Percentiles rank a stretch among this genome's conserved stretches.
These are phyloP conservation scores for Scalopus aquaticus DNA, from an alignment of 2,113 vertebrate species.

Conservation along the genomic window DNA sequence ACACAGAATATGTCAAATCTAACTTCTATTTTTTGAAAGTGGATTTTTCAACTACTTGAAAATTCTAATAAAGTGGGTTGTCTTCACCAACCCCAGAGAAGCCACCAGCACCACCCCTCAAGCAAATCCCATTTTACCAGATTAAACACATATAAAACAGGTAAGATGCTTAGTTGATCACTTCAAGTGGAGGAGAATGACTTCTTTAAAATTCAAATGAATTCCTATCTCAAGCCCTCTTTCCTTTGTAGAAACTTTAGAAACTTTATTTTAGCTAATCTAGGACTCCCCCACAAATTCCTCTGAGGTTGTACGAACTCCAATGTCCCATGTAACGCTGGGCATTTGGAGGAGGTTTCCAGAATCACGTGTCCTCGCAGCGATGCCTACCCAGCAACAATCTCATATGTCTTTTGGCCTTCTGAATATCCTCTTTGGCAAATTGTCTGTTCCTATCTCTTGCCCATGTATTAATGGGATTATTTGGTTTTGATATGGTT, in stretches of 20 bases:
- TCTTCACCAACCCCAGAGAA: background rate
- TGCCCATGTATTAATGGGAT: too few species aligned
- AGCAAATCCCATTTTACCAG: background rate
- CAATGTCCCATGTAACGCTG: background rate
- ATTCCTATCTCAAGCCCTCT: background rate
- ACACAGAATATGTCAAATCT: too few species aligned
- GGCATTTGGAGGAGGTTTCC: background rate
- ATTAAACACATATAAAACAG: background rate
- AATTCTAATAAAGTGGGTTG: too few species aligned
- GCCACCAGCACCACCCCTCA: background rate
- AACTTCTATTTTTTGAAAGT: too few species aligned
- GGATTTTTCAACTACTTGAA: background rate
- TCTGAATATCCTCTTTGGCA: too few species aligned
- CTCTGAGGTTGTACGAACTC: background rate
- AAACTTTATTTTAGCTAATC: background rate
- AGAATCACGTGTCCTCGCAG: background rate
- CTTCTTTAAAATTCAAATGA: background rate
- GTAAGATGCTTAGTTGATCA: background rate
- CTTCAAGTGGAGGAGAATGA: background rate
- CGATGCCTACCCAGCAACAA: too few species aligned
- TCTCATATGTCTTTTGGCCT: too few species aligned
- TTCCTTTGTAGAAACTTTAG: background rate
- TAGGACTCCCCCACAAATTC: background rate
- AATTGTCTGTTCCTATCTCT: too few species aligned
- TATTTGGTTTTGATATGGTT: too few species aligned